A percentile compares a stretch with the other conserved stretches of the same genome.
phyloP scores from a whole-genome alignment of 1,140 invertebrate species.

The Phocides pigmalion region DNA sequence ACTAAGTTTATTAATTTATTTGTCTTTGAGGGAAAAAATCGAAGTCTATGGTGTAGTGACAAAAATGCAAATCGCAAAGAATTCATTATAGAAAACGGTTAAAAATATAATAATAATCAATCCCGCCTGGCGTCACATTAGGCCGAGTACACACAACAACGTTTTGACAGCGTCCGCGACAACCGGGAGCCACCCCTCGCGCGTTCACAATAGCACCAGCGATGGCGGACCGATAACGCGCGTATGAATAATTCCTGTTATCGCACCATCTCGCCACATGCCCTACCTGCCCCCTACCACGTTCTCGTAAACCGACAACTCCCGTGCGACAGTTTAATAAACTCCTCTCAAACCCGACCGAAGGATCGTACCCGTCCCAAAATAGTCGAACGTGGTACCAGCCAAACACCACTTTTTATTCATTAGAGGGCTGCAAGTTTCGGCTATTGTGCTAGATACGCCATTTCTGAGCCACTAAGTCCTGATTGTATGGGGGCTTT shows the following conservation, averaged over 20 bases:
- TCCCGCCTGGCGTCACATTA: constrained; percentile 61
- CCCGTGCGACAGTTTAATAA: constrained; percentile 48
- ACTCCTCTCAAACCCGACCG: constrained; percentile 23
- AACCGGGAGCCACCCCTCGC: constrained; percentile 71
- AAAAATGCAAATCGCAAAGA: neutral
- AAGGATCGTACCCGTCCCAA: constrained; percentile 31
- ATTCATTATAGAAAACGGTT: constrained; percentile 12
- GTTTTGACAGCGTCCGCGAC: constrained; percentile 72
- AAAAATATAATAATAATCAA: constrained; percentile 70
- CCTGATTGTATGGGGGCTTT: constrained; percentile 66
- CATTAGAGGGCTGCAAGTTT: constrained; percentile 73
- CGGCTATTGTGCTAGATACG: constrained; percentile 69
- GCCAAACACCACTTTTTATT: constrained; percentile 67
- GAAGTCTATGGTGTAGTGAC: neutral
- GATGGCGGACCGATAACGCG: constrained; percentile 77
- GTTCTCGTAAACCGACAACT: constrained; percentile 51
- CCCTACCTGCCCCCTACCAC: constrained; percentile 78
- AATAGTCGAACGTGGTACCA: constrained; percentile 52
- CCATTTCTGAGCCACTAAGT: constrained; percentile 54
- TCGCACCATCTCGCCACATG: constrained; percentile 80
- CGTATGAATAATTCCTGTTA: constrained; percentile 82
- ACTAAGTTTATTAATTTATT: no score
- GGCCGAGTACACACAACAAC: constrained; percentile 65
- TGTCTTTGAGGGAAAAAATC: no score
- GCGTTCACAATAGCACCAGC: constrained; percentile 71